phyloP scores from a whole-genome alignment of 2,113 vertebrate species.

The Osmerus eperlanus region DNA sequence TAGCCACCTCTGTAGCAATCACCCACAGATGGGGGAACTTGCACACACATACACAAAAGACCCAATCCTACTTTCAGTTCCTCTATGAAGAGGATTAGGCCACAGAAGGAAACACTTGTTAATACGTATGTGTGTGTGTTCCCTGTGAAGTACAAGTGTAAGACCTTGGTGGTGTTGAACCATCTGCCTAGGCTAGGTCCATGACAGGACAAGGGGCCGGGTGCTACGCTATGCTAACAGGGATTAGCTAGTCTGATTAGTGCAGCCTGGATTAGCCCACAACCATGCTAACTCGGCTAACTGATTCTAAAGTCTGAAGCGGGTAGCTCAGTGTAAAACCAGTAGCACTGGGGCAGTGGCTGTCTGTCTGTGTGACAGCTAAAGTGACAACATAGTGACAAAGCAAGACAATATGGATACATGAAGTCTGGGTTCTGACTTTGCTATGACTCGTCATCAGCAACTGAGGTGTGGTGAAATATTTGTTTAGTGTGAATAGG shows the following conservation, averaged over 20 bases:
- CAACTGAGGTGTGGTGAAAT: too few relatives aligned
- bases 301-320: background rate
- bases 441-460: too few relatives aligned
- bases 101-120: background rate
- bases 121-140: background rate
- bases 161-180: slow-evolving; percentile 50
- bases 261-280: slow-evolving; percentile 57
- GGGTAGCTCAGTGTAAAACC: too few relatives aligned
- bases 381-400: too few relatives aligned
- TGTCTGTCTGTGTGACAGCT: too few relatives aligned
- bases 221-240: slow-evolving; percentile 34
- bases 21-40: background rate
- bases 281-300: background rate
- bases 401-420: too few relatives aligned
- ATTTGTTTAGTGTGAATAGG: too few relatives aligned
- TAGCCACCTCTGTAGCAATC: too few relatives aligned
- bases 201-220: slow-evolving; percentile 26
- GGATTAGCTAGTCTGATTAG: slow-evolving; percentile 70
- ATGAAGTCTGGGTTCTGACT: too few relatives aligned
- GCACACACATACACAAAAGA: background rate
- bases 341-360: too few relatives aligned
- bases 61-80: background rate
- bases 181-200: slow-evolving; percentile 59
- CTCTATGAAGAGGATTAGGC: background rate
- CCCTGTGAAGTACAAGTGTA: background rate